Evolutionary conservation across 2,797 vertebrate genomes (phyloP).

Genomic region (Bradypodion pumilum): DNA sequence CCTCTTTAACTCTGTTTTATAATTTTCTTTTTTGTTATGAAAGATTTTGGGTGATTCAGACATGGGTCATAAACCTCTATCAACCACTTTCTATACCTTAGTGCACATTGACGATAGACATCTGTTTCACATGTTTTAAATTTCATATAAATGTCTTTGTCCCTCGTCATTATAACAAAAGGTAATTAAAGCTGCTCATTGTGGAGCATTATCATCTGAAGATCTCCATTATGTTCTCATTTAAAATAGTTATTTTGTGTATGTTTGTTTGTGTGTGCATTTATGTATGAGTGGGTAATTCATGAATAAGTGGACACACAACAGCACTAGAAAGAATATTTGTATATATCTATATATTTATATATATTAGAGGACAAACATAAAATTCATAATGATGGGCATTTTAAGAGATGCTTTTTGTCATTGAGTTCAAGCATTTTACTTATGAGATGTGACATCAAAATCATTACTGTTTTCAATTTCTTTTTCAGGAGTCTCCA

Average conservation of each 20-base stretch:
- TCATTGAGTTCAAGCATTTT: too few species aligned
- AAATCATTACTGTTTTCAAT: too few species aligned
- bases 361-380: too few species aligned
- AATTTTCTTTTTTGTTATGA: neutral
- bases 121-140: neutral
- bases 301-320: too few species aligned
- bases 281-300: too few species aligned
- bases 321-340: too few species aligned
- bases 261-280: too few species aligned
- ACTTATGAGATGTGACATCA: too few species aligned
- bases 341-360: too few species aligned
- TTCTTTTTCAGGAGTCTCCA: too few species aligned
- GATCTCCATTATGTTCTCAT: neutral
- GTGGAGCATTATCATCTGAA: neutral
- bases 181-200: constrained; percentile 5
- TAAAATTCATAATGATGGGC: too few species aligned
- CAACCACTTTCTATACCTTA: neutral
- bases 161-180: neutral
- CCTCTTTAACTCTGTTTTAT: neutral
- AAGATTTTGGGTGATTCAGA: neutral
- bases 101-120: neutral
- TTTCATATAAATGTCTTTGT: neutral
- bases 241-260: constrained; percentile 35
- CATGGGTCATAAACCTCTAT: neutral
- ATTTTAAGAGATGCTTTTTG: too few species aligned